These are phyloP conservation scores for Parthenolecanium corni DNA, from an alignment of 2,888 invertebrate genomes.

Conservation along the genomic window DNA sequence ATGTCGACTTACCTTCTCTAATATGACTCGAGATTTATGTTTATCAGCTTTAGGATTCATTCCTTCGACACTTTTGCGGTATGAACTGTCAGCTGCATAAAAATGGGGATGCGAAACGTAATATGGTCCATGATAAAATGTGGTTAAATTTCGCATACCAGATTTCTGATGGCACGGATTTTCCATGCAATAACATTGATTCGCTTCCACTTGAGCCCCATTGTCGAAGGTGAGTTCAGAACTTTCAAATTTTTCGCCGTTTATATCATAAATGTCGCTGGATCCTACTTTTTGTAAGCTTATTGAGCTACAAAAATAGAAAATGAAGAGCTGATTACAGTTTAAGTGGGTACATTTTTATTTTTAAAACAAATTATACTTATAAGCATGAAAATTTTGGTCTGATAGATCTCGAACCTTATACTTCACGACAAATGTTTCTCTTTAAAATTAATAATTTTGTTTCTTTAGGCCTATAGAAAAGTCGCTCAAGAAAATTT, in stretches of 20 bases:
- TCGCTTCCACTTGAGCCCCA: constrained; percentile 46
- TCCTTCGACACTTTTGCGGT: constrained; percentile 38
- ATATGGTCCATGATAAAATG: constrained; percentile 38
- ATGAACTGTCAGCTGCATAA: constrained; percentile 38
- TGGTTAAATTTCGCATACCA: constrained; percentile 36
- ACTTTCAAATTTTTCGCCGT: constrained; percentile 47
- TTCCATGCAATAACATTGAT: constrained; percentile 53
- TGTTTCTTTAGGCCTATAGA: no score
- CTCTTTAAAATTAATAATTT: no score
- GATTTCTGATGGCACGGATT: constrained; percentile 33
- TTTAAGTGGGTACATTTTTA: no score
- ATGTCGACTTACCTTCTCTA: constrained; percentile 54
- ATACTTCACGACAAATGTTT: no score
- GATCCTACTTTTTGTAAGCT: constrained; percentile 19
- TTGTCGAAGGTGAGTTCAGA: constrained; percentile 60
- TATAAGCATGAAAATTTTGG: no score
- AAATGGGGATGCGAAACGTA: constrained; percentile 43
- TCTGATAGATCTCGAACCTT: no score
- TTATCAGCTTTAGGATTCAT: constrained; percentile 37
- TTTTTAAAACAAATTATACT: no score
- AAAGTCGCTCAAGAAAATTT: no score
- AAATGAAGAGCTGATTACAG: background rate
- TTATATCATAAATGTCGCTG: constrained; percentile 40
- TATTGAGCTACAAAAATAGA: constrained; percentile 26
- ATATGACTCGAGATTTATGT: constrained; percentile 42